Evolutionary conservation across 2,113 vertebrate genomes (phyloP).

Genomic region (Poeciliopsis turrubarensis): DNA sequence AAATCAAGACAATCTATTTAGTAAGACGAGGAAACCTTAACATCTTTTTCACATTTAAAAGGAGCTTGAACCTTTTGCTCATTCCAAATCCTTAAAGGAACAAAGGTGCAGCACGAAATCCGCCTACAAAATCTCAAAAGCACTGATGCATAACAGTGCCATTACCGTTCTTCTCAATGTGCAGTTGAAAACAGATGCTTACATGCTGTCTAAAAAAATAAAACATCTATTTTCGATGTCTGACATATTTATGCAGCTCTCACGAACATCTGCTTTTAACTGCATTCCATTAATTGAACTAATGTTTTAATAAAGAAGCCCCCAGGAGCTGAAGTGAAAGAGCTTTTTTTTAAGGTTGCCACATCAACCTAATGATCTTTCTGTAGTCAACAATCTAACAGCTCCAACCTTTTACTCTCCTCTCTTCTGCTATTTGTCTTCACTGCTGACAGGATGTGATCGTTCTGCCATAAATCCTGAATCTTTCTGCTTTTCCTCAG

Average conservation of each 20-base stretch:
- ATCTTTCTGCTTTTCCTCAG: background rate
- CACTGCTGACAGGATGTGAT: background rate
- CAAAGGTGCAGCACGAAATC: no score
- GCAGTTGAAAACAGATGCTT: no score
- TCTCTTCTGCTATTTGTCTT: background rate
- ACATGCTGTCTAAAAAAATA: background rate
- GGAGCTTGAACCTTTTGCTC: background rate
- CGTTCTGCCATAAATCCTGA: background rate
- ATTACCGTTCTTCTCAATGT: no score
- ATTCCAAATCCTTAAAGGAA: no score
- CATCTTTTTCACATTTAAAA: slow-evolving; percentile 16
- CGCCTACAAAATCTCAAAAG: no score
- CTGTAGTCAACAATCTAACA: background rate
- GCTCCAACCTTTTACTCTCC: background rate
- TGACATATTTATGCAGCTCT: background rate
- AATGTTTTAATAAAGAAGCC: no score
- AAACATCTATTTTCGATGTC: background rate
- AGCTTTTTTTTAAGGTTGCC: background rate
- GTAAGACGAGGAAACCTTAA: slow-evolving; percentile 10
- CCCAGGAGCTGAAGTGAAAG: background rate
- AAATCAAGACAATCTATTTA: slow-evolving; percentile 28
- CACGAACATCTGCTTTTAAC: no score
- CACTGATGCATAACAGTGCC: no score
- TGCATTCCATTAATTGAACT: no score
- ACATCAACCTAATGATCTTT: background rate